Base-by-base conservation (phyloP, 2,888 invertebrate species). In the Lasioglossum malachurum region DNA sequence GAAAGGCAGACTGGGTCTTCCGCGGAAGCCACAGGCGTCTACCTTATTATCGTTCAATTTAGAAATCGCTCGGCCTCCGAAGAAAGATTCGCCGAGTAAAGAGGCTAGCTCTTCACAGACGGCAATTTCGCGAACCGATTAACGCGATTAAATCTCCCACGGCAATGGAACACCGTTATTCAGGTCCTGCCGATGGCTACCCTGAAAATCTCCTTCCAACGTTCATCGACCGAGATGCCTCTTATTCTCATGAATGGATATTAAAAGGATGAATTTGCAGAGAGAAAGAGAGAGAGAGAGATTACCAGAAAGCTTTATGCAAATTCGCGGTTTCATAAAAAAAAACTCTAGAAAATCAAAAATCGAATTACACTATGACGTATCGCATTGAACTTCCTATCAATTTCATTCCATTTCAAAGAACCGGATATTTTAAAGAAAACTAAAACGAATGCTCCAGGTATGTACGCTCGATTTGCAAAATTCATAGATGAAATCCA, bases 61-160 rank as follows among this genome's bases (percentile, higher is more conserved):
- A 73, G 41, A 73, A 79, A 74, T 72, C 72, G 57, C 14, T 64
- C 79, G 69, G 53, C 23, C 35, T 16, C 38, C 64, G 49, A 31
- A 53, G 76, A 53, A 57, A 64, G 72, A 71, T 60, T 77, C 49
- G 14, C 27, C 23, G 31, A 27, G 27, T 49, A 72, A 77, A 77
- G 60, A 76, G 60, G 60, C 14, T 46, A 49, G 73, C 67, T 64
- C 67, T 72, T 27, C 12, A 31, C 72, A 49, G 60, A 73, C 76
- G 49, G 77, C 81, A 82, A 82, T 82, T 73, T 77, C 60, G 46
- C 77, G 81, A 77, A 77, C 46, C 72, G 81, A 82, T 82, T 82
- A 82, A 82, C 81, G 38, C 77, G 81, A 82, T 82, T 82, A 82
- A 72, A 77, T 80, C 73, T 38, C n/a, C 46, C 57, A 60, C 46